A percentile compares a stretch with the other conserved stretches of the same genome.
These are phyloP conservation scores for Poecilus cupreus DNA, from an alignment of 2,888 invertebrate genomes.

Conservation along the genomic window DNA sequence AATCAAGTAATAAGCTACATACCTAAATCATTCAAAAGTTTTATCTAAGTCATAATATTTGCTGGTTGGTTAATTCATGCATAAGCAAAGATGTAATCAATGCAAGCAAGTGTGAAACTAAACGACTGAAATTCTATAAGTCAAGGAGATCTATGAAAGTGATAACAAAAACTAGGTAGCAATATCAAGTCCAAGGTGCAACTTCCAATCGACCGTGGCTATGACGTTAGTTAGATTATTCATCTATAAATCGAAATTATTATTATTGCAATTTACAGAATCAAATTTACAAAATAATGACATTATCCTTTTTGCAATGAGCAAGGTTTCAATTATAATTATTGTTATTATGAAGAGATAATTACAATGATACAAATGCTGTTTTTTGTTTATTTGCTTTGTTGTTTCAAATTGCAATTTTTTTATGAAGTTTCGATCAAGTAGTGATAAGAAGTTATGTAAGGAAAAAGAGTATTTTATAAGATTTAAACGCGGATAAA, in stretches of 20 bases:
- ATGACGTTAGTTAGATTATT: too few species aligned
- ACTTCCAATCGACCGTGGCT: background rate
- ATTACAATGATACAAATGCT: background rate
- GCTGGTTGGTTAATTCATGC: background rate
- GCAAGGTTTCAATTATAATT: too few species aligned
- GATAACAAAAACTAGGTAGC: background rate
- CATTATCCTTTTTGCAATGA: too few species aligned
- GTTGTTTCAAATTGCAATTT: background rate
- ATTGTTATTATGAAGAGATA: too few species aligned
- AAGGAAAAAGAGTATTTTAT: background rate
- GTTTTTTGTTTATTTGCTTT: background rate
- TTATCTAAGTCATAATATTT: too few species aligned
- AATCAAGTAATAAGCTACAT: too few species aligned
- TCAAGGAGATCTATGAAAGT: constrained; percentile 40
- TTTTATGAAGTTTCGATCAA: background rate
- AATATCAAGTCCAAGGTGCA: constrained; percentile 41
- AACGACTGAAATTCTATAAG: background rate
- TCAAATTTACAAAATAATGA: too few species aligned
- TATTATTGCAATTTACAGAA: too few species aligned
- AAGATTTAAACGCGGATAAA: background rate
- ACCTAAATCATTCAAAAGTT: too few species aligned
- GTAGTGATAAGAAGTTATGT: background rate
- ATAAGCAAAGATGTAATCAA: background rate
- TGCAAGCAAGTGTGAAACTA: background rate
- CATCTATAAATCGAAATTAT: too few species aligned